A percentile compares a stretch with the other conserved stretches of the same genome.
Conservation (phyloP, 2,797 vertebrate genomes). For the Loris lydekkerianus region DNA sequence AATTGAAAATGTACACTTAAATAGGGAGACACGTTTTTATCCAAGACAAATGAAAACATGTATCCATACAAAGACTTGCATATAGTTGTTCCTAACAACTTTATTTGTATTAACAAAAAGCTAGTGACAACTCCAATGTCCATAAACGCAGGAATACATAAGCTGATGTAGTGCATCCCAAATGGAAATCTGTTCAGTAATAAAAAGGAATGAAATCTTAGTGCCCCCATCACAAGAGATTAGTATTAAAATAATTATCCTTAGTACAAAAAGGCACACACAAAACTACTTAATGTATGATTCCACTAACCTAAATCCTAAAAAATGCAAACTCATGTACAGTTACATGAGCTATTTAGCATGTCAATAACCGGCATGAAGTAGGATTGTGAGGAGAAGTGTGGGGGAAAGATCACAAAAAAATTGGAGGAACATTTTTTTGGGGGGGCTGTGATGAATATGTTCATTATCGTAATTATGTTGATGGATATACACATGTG, state of each 20-base stretch:
- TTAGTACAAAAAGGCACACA: background rate
- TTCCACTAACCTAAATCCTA: background rate
- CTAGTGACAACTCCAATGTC: background rate
- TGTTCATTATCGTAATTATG: background rate
- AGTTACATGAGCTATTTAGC: background rate
- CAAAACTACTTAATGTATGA: background rate
- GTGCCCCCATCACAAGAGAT: background rate
- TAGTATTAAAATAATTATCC: background rate
- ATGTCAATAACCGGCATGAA: background rate
- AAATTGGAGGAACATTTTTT: accelerated
- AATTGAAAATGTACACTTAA: background rate
- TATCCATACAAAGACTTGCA: background rate
- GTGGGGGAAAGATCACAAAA: background rate
- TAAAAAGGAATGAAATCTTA: background rate
- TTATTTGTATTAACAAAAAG: background rate
- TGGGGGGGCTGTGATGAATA: background rate
- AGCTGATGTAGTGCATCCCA: background rate
- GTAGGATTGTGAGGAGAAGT: accelerated
- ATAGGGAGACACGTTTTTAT: background rate
- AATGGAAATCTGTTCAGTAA: background rate
- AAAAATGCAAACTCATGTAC: background rate
- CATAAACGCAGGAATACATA: background rate
- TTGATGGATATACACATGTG: background rate
- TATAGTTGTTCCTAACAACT: background rate
- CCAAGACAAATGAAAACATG: background rate